Evolutionary conservation across 2,888 invertebrate genomes (phyloP), one percentile per base, ranked within the genome.

Genomic region (Periphyllus acericola): DNA sequence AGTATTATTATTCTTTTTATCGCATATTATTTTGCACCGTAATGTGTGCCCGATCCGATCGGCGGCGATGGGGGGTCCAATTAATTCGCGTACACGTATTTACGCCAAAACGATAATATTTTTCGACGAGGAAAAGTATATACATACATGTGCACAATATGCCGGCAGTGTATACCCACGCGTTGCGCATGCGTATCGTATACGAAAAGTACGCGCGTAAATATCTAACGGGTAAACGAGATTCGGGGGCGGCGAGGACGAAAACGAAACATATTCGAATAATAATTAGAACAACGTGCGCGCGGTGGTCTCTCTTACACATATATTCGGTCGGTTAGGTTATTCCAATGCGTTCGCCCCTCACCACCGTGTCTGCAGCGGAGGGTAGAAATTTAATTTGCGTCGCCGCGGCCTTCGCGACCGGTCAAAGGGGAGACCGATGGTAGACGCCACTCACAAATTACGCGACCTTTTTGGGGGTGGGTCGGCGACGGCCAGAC

Each of bases 21-120:
- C 25, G 66, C 66, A n/a, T 9, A 66, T 66, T 40, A 68, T 75
- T 75, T 66, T 52, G 34, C 25, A 25, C 25, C n/a, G 29, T 71
- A 66, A 72, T 32, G 21, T 29, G 34, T n/a, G 34, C 21, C 52
- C 32, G 60, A 60, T 83, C 21, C 68, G 76, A 74, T 83, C 71
- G 52, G 19, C n/a, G 84, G 14, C 40, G 29, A 79, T n/a, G 85
- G 85, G 85, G 85, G 78, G 78, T 79, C 85, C 85, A 52, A 85
- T 79, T 85, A 85, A 78, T 85, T 71, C 55, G 85, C 52, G 34
- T 68, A 46, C 25, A 40, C 29, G 32, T 84, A 29, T 74, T 85
- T 76, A 78, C 68, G 78, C 85, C 78, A 85, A 85, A 85, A 78
- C 71, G 76, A 52, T 84, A 76, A 85, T 85, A 79, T 78, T 85